phyloP scores from a whole-genome alignment of 2,797 vertebrate genomes.

The Sciurus vulgaris region DNA sequence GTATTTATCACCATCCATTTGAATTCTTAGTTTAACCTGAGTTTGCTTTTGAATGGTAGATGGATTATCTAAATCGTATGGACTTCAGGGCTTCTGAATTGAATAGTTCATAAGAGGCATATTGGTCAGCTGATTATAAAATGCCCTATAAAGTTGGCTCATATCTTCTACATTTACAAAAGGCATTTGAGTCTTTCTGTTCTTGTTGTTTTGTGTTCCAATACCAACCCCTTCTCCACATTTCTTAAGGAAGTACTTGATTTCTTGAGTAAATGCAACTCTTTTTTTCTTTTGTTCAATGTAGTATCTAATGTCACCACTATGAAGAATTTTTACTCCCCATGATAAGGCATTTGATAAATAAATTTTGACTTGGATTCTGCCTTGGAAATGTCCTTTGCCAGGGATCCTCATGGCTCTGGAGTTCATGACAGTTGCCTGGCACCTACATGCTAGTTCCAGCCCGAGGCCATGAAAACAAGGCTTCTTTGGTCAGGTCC shows the following conservation, averaged over 20 bases:
- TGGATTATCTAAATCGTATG: constrained; percentile 92
- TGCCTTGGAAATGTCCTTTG: constrained; percentile 66
- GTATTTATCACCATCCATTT: constrained; percentile 86
- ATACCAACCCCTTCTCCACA: constrained; percentile 84
- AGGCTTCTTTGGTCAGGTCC: neutral
- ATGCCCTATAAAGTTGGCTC: constrained; percentile 89
- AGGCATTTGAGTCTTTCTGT: constrained; percentile 91
- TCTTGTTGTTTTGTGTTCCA: constrained; percentile 87
- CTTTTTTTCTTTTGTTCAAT: constrained; percentile 93
- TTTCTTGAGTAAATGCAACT: constrained; percentile 83
- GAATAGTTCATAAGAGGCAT: constrained; percentile 93
- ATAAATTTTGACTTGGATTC: constrained; percentile 88
- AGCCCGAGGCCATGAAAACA: neutral
- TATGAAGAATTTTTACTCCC: constrained; percentile 96
- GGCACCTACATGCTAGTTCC: constrained; percentile 49
- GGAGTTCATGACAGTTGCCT: constrained; percentile 81
- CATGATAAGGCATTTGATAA: constrained; percentile 95
- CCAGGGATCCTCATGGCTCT: constrained; percentile 78
- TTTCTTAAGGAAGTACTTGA: constrained; percentile 85
- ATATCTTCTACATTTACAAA: constrained; percentile 95
- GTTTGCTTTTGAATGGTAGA: constrained; percentile 87
- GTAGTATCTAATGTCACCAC: constrained; percentile 93
- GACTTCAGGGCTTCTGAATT: constrained; percentile 90
- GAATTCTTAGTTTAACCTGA: constrained; percentile 88
- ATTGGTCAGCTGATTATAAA: constrained; percentile 91